Base-by-base conservation (phyloP, 1,140 invertebrate genomes). In the Tetragnatha versicolor region DNA sequence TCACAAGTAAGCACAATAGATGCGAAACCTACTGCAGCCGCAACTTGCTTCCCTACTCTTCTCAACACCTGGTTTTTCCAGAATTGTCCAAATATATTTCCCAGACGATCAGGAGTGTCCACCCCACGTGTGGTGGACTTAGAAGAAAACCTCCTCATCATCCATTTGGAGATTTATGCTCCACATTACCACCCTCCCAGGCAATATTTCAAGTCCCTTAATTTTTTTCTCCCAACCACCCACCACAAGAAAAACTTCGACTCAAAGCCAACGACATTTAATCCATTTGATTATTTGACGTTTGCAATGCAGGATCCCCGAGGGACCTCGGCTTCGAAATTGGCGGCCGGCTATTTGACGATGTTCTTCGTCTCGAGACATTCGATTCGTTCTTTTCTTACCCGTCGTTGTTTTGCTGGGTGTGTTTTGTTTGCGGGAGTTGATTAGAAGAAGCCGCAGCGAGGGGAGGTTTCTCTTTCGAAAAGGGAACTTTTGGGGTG, bases 321-420 rank as follows among this genome's bases (percentile, higher is more conserved):
- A 29, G 68, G 49, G 68, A 70, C 27, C n/a, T 70, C 37, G 29
- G n/a, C 6, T 6, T 14, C 35, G 68, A 39, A 70, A 70, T 70
- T 70, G 68, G 68, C 55, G 51, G 68, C n/a, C 68, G 61, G 2
- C 42, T 70, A 70, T 53, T 70, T 70, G 68, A 70, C 29, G 47
- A 70, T 31, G 35, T n/a, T n/a, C n/a, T n/a, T n/a, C n/a, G n/a
- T n/a, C n/a, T n/a, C n/a, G n/a, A n/a, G n/a, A n/a, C n/a, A n/a
- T n/a, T n/a, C n/a, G n/a, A n/a, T n/a, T n/a, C n/a, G n/a, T n/a
- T n/a, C n/a, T n/a, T n/a, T 12, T 39, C 37, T 65, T 37, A 39
- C 42, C 61, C 55, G 0, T 6, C 14, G 55, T 65, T 65, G 39
- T 51, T 53, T 70, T 70, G 29, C 27, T 55, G 29, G 17, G 20